Evolutionary conservation across 1,140 invertebrate species (phyloP), one percentile per base, ranked within the genome.

Genomic region (Oryzaephilus surinamensis): DNA sequence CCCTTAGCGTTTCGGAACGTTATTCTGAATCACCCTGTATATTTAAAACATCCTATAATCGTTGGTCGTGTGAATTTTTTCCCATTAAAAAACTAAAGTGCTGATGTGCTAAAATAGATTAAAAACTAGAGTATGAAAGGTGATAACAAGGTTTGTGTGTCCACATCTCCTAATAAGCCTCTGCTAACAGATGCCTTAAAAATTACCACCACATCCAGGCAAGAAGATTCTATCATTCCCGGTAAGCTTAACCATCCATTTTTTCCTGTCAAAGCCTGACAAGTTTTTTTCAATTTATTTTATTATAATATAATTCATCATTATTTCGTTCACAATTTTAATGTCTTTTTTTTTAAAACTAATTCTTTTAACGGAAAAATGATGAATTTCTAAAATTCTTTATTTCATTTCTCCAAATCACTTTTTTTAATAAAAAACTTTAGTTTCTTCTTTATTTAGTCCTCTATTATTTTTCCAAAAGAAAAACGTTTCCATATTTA

Each of bases 161-260:
- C 46, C n/a, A n/a, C 50, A 54, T 51, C 34, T 51, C 50, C 52
- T 50, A 49, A 46, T 52, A n/a, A n/a, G n/a, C n/a, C n/a, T 48
- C 55, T 52, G 49, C 57, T 54, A 57, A 57, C 51, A 55, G 53
- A 50, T 51, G 54, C 52, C 54, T 48, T n/a, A n/a, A n/a, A n/a
- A n/a, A n/a, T 38, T 48, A 51, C 44, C 50, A 46, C 46, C 41
- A 48, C 48, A 41, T 57, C 54, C 52, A 54, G 54, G 47, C 50
- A 51, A 54, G 48, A 52, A 54, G 54, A 56, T 37, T 37, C 45
- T 40, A 14, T 28, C 21, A 44, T 45, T 59, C 57, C 57, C 41
- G 57, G 57, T 59, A 59, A 59, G 57, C 47, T 59, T 54, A 41
- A 57, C 57, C 53, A 49, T 54, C 55, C 57, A 50, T 46, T 46